Base-by-base conservation (phyloP, 1,140 invertebrate species). In the Vollenhovia emeryi region DNA sequence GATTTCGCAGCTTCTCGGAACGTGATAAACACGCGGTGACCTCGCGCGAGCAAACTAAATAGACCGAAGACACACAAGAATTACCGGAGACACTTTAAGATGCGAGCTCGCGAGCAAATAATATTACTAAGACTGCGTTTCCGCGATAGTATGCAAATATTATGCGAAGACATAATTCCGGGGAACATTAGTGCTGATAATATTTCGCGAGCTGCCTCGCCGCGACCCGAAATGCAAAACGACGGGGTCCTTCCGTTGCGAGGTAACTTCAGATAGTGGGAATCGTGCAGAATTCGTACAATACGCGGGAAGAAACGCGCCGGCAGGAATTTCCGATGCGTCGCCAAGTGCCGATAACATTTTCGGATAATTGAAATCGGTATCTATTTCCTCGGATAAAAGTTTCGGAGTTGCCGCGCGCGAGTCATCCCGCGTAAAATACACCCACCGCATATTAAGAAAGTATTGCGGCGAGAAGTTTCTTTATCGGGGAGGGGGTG, bases 131-230 rank as follows among this genome's bases (percentile, higher is more conserved):
- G 59, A 78, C 59, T 64, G n/a, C 36, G 15, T 40, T 59, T 59
- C 30, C 75, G 30, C 27, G 48, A 78, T 50, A 52, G 30, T 78
- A 66, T 78, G 75, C 48, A 78, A 78, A 78, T 78, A 64, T 64
- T 78, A 78, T 78, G 59, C 75, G n/a, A 78, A 66, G 59, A 66
- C 59, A 78, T 78, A 78, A 78, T 78, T 78, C 66, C 30, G 30
- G 75, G 59, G 50, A 64, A 64, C 75, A 78, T 78, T 78, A 66
- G 50, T 64, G 75, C 52, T 78, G 43, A 64, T 78, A 40, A 33
- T 50, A 64, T 66, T 78, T 78, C 30, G n/a, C n/a, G n/a, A 66
- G 66, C 30, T 78, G 27, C 43, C n/a, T 78, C n/a, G 75, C 75
- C 40, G 27, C 30, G 57, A 62, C 43, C 75, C 24, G 21, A 78